A percentile compares a stretch with the other conserved stretches of the same genome.
Conservation (phyloP, 2,113 vertebrate genomes). For the Leuciscus idus region DNA sequence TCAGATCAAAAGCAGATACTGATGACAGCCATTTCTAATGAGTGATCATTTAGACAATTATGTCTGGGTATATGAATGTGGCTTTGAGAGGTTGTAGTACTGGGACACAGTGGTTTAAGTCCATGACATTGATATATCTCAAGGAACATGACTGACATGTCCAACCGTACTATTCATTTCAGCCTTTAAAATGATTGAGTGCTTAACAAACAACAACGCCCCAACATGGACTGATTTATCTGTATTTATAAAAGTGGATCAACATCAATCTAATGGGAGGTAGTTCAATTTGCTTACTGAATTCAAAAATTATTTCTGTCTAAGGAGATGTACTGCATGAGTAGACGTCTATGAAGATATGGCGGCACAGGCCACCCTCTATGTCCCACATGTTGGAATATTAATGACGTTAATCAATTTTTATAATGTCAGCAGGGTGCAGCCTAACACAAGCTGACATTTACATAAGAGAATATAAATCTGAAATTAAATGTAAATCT, state of each 20-base stretch:
- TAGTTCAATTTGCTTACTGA: slow-evolving; percentile 24
- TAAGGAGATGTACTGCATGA: not conserved
- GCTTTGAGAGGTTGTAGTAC: not conserved
- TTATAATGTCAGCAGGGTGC: slow-evolving; percentile 77
- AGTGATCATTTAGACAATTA: slow-evolving; percentile 19
- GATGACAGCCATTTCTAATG: slow-evolving; percentile 26
- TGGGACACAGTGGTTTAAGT: not conserved
- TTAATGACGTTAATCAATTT: slow-evolving; percentile 80
- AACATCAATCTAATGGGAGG: slow-evolving; percentile 22
- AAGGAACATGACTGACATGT: not conserved
- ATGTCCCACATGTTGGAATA: slow-evolving; percentile 71
- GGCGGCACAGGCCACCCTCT: slow-evolving; percentile 46
- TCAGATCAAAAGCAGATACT: slow-evolving; percentile 24
- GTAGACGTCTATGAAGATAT: slow-evolving; percentile 18
- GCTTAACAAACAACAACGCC: not conserved
- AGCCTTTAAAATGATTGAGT: not conserved
- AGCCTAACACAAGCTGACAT: slow-evolving; percentile 77
- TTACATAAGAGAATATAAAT: slow-evolving; percentile 83
- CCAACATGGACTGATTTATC: slow-evolving; percentile 21
- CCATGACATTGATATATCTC: not conserved
- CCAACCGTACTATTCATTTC: not conserved
- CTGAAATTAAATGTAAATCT: slow-evolving; percentile 70
- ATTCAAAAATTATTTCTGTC: slow-evolving; percentile 7
- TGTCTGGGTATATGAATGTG: not conserved
- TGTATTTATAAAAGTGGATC: slow-evolving; percentile 18